Percentiles rank a stretch among this genome's conserved stretches.
Conservation (phyloP, 2,113 vertebrate genomes). For the Plotosus lineatus region DNA sequence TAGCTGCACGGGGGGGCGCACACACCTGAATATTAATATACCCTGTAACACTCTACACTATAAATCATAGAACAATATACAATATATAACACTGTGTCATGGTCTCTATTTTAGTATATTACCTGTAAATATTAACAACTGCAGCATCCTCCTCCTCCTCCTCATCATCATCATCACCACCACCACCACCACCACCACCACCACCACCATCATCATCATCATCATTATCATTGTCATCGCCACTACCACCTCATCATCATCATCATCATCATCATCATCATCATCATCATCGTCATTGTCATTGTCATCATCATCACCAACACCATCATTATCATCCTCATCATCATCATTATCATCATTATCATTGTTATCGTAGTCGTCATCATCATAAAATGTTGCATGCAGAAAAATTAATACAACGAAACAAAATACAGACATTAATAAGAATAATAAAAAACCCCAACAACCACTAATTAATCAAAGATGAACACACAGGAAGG, state of each 20-base stretch:
- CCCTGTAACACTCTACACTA: too few species aligned
- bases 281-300: too few species aligned
- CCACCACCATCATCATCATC: neutral
- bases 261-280: neutral
- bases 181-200: neutral
- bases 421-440: neutral
- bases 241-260: neutral
- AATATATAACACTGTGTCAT: too few species aligned
- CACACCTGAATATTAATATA: too few species aligned
- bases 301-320: neutral
- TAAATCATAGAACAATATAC: too few species aligned
- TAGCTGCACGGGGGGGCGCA: too few species aligned
- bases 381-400: too few species aligned
- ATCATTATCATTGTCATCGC: neutral
- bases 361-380: too few species aligned
- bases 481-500: neutral
- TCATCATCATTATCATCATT: neutral
- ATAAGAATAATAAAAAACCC: too few species aligned
- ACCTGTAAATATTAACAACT: neutral
- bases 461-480: neutral
- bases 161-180: neutral
- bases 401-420: neutral
- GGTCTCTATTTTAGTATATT: too few species aligned
- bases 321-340: neutral
- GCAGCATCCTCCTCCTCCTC: neutral